Evolutionary conservation across 2,888 invertebrate genomes (phyloP).

Genomic region (Drosophila meridionalis): DNA sequence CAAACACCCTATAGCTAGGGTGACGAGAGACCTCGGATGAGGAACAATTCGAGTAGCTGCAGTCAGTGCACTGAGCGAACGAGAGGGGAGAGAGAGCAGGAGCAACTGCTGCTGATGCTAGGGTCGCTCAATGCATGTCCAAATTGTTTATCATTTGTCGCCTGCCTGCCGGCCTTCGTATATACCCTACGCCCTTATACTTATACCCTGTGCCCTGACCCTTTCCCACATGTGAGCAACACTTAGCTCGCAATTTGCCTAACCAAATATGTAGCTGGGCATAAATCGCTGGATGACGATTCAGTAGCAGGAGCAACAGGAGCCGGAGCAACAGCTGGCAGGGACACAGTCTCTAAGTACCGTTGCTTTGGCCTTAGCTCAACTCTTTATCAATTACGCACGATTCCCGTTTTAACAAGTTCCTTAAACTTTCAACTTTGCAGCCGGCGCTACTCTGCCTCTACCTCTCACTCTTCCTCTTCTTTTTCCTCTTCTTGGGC

Average conservation of each 20-base stretch:
- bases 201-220: neutral
- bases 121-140: constrained; percentile 62
- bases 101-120: constrained; percentile 19
- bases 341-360: constrained; percentile 37
- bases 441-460: constrained; percentile 39
- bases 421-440: constrained; percentile 80
- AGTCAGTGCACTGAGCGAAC: constrained; percentile 20
- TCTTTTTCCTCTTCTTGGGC: constrained; percentile 1
- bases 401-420: constrained; percentile 80
- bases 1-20: constrained; percentile 58
- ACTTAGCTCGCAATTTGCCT: constrained; percentile 72
- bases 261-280: constrained; percentile 62
- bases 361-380: constrained; percentile 39
- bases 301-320: constrained; percentile 41
- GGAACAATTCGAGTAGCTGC: constrained; percentile 11
- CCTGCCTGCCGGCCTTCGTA: neutral
- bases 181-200: neutral
- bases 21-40: constrained; percentile 42
- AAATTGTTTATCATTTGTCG: constrained; percentile 62
- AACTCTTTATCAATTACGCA: constrained; percentile 78
- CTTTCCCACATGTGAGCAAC: constrained; percentile 5
- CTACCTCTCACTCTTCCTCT: neutral
- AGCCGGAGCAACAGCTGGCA: constrained; percentile 57
- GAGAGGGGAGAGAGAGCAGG: neutral
- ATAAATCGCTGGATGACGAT: constrained; percentile 59